Conservation (phyloP, 1,140 invertebrate genomes). For the Papilio aristodemus region DNA sequence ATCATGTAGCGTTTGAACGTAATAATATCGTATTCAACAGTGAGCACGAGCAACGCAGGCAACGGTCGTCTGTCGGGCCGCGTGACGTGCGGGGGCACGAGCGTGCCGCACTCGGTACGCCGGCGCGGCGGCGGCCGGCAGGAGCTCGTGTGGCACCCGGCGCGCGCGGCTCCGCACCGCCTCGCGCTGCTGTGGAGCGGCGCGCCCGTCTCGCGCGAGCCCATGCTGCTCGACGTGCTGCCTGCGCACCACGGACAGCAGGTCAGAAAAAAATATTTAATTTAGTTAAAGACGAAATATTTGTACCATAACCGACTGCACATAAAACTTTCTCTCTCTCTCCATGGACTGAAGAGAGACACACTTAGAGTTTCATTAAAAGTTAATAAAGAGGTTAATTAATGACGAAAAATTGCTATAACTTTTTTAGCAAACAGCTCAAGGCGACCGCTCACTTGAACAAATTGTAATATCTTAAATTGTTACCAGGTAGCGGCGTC, state of each 20-base stretch:
- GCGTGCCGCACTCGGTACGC: conserved; percentile 90
- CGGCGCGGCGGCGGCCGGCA: conserved; percentile 85
- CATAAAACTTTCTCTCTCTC: too few relatives aligned
- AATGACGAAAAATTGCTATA: too few relatives aligned
- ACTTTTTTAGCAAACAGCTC: too few relatives aligned
- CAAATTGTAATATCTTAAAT: too few relatives aligned
- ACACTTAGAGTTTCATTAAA: too few relatives aligned
- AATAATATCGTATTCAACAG: conserved; percentile 62
- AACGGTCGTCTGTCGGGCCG: conserved; percentile 89
- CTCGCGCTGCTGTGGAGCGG: conserved; percentile 90
- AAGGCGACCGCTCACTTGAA: too few relatives aligned
- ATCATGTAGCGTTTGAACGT: background rate
- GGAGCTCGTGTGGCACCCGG: conserved; percentile 93
- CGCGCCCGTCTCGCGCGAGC: conserved; percentile 82
- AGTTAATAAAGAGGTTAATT: too few relatives aligned
- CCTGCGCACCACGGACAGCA: conserved; percentile 85
- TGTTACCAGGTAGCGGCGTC: conserved; percentile 86
- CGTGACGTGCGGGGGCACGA: conserved; percentile 88
- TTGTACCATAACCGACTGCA: too few relatives aligned
- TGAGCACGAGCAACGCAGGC: conserved; percentile 88
- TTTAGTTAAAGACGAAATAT: too few relatives aligned
- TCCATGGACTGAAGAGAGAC: too few relatives aligned
- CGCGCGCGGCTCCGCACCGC: conserved; percentile 89
- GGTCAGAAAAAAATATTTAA: conserved; percentile 48
- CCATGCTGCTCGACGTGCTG: conserved; percentile 78